These are phyloP conservation scores for Simalia tracyae DNA, from an alignment of 2,797 vertebrate genomes.

Conservation along the genomic window DNA sequence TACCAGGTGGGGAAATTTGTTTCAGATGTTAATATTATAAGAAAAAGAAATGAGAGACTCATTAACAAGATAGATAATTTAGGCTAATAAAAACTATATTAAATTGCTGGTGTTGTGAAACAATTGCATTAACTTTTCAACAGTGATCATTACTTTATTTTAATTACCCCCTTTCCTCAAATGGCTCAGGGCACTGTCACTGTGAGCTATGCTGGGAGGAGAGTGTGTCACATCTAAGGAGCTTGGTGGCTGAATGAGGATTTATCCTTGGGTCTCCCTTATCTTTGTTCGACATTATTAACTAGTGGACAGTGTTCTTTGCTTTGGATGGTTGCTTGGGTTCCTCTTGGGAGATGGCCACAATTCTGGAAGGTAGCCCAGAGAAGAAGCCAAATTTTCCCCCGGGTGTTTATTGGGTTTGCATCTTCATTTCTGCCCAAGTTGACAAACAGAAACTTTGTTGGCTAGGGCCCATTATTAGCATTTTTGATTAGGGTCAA, in stretches of 20 bases:
- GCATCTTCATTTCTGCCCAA: too few relatives aligned
- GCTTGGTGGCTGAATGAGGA: not conserved
- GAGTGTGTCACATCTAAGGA: not conserved
- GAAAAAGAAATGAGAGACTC: not conserved
- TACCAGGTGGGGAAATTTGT: too few relatives aligned
- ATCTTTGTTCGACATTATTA: not conserved
- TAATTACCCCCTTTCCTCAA: not conserved
- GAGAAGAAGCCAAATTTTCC: not conserved
- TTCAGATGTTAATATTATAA: not conserved
- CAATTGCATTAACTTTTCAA: not conserved
- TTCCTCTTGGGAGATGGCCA: not conserved
- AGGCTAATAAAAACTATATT: not conserved
- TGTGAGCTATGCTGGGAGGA: not conserved
- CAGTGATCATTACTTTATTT: not conserved
- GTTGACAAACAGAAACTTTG: not conserved
- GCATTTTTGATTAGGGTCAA: not conserved
- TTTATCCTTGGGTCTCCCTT: not conserved
- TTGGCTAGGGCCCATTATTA: too few relatives aligned
- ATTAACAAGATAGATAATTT: not conserved
- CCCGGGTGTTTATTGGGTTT: not conserved
- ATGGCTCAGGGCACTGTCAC: too few relatives aligned
- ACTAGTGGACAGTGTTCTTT: not conserved
- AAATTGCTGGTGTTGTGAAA: not conserved
- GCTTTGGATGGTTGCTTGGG: not conserved
- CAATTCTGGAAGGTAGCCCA: not conserved